These are phyloP conservation scores for Ascidia mentula DNA, from an alignment of 23 tunicate species.

Conservation along the genomic window DNA sequence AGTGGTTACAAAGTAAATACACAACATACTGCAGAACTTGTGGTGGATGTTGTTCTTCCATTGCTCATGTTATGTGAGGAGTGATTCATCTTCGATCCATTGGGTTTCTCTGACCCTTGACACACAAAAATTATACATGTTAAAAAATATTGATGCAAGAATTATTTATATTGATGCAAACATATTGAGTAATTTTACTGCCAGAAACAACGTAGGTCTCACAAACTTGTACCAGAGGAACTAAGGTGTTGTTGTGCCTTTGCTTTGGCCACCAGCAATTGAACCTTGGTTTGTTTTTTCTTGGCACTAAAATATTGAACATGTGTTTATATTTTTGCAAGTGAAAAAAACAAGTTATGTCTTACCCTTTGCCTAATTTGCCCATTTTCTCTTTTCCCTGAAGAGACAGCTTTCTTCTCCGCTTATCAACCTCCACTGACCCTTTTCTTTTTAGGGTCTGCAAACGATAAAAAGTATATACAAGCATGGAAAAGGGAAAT, in stretches of 20 bases:
- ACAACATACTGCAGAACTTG: background rate
- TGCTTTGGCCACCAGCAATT: constrained; percentile 80
- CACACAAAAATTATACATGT: background rate
- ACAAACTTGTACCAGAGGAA: constrained; percentile 22
- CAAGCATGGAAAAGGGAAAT: background rate
- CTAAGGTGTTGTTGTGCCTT: constrained; percentile 70
- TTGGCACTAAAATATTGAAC: constrained; percentile 48
- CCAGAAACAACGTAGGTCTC: no score
- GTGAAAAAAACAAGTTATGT: background rate
- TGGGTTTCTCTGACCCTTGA: constrained; percentile 2
- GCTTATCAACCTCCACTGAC: constrained; percentile 49
- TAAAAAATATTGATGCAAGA: background rate
- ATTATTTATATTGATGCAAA: no score
- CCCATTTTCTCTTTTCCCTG: constrained; percentile 83
- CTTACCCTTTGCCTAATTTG: constrained; percentile 55
- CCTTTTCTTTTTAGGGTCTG: constrained; percentile 38
- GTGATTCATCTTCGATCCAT: background rate
- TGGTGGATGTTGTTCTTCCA: background rate
- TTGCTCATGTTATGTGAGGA: background rate
- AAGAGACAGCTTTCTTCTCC: constrained; percentile 60
- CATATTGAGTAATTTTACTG: no score
- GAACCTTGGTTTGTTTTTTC: constrained; percentile 79
- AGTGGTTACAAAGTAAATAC: background rate
- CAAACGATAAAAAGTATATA: background rate
- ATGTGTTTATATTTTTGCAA: background rate